Evolutionary conservation across 2,888 invertebrate species (phyloP).

Genomic region (Caenorhabditis uteleia): DNA sequence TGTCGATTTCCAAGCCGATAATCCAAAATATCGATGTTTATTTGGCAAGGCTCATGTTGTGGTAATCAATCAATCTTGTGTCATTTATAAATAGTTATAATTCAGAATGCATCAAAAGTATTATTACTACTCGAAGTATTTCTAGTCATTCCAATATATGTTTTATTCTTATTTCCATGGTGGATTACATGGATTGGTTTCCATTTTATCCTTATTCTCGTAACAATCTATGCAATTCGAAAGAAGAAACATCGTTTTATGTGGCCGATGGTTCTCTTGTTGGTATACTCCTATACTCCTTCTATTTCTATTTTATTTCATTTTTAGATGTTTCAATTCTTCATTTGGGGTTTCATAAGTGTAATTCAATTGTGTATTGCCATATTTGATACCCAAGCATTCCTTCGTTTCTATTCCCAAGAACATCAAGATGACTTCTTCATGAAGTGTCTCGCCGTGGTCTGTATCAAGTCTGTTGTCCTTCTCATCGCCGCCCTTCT

Average conservation of each 20-base stretch:
- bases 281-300: slow-evolving; percentile 17
- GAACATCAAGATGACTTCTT: slow-evolving; percentile 47
- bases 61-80: slow-evolving; percentile 19
- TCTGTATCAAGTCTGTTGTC: slow-evolving; percentile 33
- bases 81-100: background rate
- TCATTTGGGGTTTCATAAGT: slow-evolving; percentile 39
- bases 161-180: slow-evolving; percentile 36
- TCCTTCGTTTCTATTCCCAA: slow-evolving; percentile 49
- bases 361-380: slow-evolving; percentile 39
- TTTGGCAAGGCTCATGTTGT: slow-evolving; percentile 37
- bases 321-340: slow-evolving; percentile 36
- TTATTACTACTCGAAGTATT: slow-evolving; percentile 28
- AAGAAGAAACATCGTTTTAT: slow-evolving; percentile 50
- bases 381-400: slow-evolving; percentile 44
- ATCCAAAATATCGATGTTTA: slow-evolving; percentile 42
- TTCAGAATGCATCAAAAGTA: slow-evolving; percentile 29
- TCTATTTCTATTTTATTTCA: background rate
- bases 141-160: slow-evolving; percentile 21
- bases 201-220: slow-evolving; percentile 40
- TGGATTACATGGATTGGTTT: slow-evolving; percentile 34
- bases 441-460: slow-evolving; percentile 22
- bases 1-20: slow-evolving; percentile 39
- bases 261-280: slow-evolving; percentile 47
- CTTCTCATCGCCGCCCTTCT: slow-evolving; percentile 30
- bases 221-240: slow-evolving; percentile 45